Evolutionary conservation across 1,140 invertebrate species (phyloP).

Genomic region (Nylanderia fulva): DNA sequence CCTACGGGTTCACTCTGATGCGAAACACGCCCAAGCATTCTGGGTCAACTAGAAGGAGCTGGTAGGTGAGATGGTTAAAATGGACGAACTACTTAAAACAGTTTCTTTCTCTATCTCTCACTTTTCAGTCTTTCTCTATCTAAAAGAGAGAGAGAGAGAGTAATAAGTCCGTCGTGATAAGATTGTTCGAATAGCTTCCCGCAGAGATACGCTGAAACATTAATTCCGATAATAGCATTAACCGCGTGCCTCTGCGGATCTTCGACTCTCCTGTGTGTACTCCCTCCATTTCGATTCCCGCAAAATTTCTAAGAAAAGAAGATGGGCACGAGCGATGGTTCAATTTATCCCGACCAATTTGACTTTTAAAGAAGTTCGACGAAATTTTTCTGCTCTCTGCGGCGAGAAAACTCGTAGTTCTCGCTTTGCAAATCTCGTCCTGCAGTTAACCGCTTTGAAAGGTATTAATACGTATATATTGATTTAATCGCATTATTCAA

Average conservation of each 20-base stretch:
- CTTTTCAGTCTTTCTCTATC: constrained; percentile 16
- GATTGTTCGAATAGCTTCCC: constrained; percentile 66
- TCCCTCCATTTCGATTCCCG: not conserved
- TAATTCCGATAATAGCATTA: constrained; percentile 73
- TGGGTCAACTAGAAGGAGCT: constrained; percentile 64
- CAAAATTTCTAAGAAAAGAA: constrained; percentile 29
- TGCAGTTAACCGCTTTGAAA: constrained; percentile 12
- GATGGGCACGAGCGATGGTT: constrained; percentile 4
- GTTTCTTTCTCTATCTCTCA: constrained; percentile 30
- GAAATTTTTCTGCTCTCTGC: constrained; percentile 50
- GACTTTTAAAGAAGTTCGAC: constrained; percentile 55
- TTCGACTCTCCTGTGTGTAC: not conserved
- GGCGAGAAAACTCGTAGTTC: constrained; percentile 2
- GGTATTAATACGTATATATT: constrained; percentile 38
- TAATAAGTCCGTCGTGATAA: constrained; percentile 46
- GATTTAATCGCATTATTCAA: constrained; percentile 41
- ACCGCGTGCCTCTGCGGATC: constrained; percentile 28
- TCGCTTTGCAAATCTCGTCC: constrained; percentile 9
- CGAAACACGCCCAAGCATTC: constrained; percentile 65
- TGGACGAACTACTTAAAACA: constrained; percentile 68
- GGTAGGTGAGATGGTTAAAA: constrained; percentile 66
- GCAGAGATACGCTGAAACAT: constrained; percentile 57
- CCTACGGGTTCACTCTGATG: constrained; percentile 22
- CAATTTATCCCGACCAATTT: constrained; percentile 55
- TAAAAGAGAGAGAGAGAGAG: constrained; percentile 38